A percentile compares a stretch with the other conserved stretches of the same genome.
phyloP scores from a whole-genome alignment of 2,113 vertebrate species.

The Tretioscincus oriximinensis region DNA sequence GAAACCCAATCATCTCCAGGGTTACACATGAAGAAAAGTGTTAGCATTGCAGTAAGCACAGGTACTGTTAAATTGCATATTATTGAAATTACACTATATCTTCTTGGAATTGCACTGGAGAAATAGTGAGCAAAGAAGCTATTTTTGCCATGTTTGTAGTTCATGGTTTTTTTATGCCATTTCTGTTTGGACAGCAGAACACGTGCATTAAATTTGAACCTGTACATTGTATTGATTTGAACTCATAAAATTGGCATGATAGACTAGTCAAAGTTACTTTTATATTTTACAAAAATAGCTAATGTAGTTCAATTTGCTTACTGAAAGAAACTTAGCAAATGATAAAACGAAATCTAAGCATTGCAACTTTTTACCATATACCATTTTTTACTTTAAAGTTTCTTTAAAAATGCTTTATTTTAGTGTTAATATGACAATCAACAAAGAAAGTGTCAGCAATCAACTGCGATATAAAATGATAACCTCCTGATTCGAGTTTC shows the following conservation, averaged over 20 bases:
- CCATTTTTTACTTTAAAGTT: no score
- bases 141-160: slow-evolving; percentile 6
- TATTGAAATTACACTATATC: neutral
- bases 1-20: slow-evolving; percentile 61
- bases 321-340: neutral
- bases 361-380: neutral
- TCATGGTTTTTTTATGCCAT: neutral
- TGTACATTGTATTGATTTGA: neutral
- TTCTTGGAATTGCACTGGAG: neutral
- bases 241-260: neutral
- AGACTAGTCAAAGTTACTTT: neutral
- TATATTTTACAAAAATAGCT: neutral
- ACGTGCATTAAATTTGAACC: neutral
- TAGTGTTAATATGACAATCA: no score
- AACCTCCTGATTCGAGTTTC: no score
- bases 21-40: slow-evolving; percentile 64
- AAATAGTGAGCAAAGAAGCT: neutral
- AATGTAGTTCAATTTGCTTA: neutral
- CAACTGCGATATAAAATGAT: no score
- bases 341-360: neutral
- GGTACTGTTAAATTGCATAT: slow-evolving; percentile 68
- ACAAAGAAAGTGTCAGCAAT: no score
- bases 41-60: slow-evolving; percentile 92
- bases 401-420: no score
- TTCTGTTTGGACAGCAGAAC: neutral